Percentiles rank a stretch among this genome's conserved stretches.
Conservation (phyloP, 2,797 vertebrate species). For the Protosalanx chinensis region DNA sequence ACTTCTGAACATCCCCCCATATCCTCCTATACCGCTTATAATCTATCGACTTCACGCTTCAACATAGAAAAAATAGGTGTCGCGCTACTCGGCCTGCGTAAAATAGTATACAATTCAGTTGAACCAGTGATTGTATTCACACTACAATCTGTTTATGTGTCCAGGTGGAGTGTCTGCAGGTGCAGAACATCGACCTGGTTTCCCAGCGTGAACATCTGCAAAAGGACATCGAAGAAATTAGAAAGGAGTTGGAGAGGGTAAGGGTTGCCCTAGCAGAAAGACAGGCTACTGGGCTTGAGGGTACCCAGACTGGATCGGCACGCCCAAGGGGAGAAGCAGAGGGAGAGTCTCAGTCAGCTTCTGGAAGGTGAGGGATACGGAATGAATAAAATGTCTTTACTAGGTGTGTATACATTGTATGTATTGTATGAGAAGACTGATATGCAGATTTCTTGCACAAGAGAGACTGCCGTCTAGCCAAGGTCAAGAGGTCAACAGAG, state of each 20-base stretch:
- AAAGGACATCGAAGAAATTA: slow-evolving; percentile 66
- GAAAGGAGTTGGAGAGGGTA: slow-evolving; percentile 44
- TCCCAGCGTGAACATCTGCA: slow-evolving; percentile 71
- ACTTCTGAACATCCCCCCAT: too few relatives aligned
- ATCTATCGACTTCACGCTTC: too few relatives aligned
- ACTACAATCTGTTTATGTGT: background rate
- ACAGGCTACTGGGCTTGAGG: too few relatives aligned
- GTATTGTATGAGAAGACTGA: too few relatives aligned
- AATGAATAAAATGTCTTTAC: background rate
- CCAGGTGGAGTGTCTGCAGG: slow-evolving; percentile 76
- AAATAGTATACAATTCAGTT: background rate
- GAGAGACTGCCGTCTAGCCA: too few relatives aligned
- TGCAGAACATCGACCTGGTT: slow-evolving; percentile 69
- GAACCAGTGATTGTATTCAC: background rate
- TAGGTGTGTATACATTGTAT: too few relatives aligned
- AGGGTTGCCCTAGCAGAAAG: slow-evolving; percentile 22
- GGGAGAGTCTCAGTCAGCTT: slow-evolving; percentile 20
- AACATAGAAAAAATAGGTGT: too few relatives aligned
- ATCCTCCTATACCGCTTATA: too few relatives aligned
- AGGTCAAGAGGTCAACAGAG: too few relatives aligned
- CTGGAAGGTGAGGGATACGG: slow-evolving; percentile 52
- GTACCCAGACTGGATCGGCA: too few relatives aligned
- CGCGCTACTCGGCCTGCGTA: too few relatives aligned
- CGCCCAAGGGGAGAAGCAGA: background rate
- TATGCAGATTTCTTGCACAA: too few relatives aligned